These are phyloP conservation scores for Trinectes maculatus DNA, from an alignment of 2,113 vertebrate species.

Conservation along the genomic window DNA sequence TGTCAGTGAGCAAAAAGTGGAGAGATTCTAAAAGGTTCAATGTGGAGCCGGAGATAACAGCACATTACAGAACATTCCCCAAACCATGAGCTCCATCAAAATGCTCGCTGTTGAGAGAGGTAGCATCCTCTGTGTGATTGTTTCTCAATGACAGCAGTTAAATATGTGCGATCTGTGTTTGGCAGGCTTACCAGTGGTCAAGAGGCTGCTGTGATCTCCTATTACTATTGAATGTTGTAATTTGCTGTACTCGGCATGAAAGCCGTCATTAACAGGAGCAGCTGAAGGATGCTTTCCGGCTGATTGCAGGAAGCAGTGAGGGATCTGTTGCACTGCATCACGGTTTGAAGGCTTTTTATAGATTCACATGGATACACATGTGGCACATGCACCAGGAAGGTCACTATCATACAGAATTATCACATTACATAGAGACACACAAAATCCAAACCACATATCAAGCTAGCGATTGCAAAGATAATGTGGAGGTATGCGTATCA, in stretches of 20 bases:
- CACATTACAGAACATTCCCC: slow-evolving; percentile 19
- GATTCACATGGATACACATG: slow-evolving; percentile 16
- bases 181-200: slow-evolving; percentile 48
- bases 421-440: slow-evolving; percentile 7
- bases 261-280: slow-evolving; percentile 45
- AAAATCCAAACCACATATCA: slow-evolving; percentile 12
- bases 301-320: slow-evolving; percentile 46
- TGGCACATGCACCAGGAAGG: not conserved
- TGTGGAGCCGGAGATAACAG: slow-evolving; percentile 32
- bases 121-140: slow-evolving; percentile 30
- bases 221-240: slow-evolving; percentile 53
- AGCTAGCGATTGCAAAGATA: slow-evolving; percentile 24
- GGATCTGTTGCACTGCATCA: slow-evolving; percentile 12
- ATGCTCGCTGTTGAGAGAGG: slow-evolving; percentile 13
- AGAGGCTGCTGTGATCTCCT: slow-evolving; percentile 35
- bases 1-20: slow-evolving; percentile 14
- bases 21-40: slow-evolving; percentile 40
- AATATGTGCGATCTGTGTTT: slow-evolving; percentile 48
- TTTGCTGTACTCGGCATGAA: slow-evolving; percentile 49
- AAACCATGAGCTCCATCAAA: slow-evolving; percentile 24
- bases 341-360: slow-evolving; percentile 45
- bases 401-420: slow-evolving; percentile 18
- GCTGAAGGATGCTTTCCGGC: slow-evolving; percentile 35
- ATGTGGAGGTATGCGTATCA: slow-evolving; percentile 1
- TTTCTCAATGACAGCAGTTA: slow-evolving; percentile 40